These are phyloP conservation scores for Lordiphosa fenestrarum DNA, from an alignment of 2,888 invertebrate genomes.

Conservation along the genomic window DNA sequence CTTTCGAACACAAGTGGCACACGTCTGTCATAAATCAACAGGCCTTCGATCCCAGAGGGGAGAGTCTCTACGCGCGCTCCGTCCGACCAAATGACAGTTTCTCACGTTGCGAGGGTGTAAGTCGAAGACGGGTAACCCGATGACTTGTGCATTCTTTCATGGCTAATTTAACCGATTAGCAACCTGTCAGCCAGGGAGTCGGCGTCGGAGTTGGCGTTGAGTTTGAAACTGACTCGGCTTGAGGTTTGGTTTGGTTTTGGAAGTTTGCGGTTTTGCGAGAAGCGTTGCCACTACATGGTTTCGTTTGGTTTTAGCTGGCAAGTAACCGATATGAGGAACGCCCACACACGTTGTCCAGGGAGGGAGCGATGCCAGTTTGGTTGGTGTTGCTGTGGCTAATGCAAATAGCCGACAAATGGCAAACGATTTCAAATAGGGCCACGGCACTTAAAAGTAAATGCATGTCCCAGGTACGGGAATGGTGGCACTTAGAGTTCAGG, in stretches of 20 bases:
- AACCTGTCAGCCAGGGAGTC: constrained; percentile 35
- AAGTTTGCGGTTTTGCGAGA: constrained; percentile 31
- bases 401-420: constrained; percentile 45
- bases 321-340: constrained; percentile 59
- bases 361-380: background rate
- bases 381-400: constrained; percentile 27
- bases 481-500: no score
- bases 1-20: constrained; percentile 52
- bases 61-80: constrained; percentile 3
- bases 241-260: background rate
- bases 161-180: constrained; percentile 76
- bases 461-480: constrained; percentile 17
- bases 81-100: constrained; percentile 30
- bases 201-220: background rate
- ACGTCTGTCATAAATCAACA: constrained; percentile 66
- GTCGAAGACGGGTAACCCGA: constrained; percentile 48
- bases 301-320: constrained; percentile 3
- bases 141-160: constrained; percentile 64
- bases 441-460: constrained; percentile 33
- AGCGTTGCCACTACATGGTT: constrained; percentile 19
- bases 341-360: constrained; percentile 57
- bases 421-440: constrained; percentile 32
- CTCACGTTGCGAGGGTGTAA: constrained; percentile 70
- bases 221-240: constrained; percentile 7
- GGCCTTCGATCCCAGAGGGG: constrained; percentile 5